Conservation (phyloP, 1,140 invertebrate species). For the Penaeus indicus region DNA sequence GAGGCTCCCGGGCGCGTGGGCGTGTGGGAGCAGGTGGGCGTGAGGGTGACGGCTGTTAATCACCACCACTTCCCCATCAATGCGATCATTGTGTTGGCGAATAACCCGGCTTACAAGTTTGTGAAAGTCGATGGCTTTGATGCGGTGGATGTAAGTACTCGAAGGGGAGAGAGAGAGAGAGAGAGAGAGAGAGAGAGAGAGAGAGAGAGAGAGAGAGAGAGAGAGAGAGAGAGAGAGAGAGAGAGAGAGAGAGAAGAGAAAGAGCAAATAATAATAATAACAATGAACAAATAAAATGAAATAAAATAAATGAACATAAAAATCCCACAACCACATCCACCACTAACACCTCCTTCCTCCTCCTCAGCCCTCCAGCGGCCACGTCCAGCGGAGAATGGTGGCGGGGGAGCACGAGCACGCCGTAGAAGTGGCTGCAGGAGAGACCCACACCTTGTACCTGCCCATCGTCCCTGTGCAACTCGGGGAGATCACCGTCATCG, state of each 20-base stretch:
- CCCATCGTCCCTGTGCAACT: constrained; percentile 88
- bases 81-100: constrained; percentile 87
- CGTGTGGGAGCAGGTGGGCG: constrained; percentile 90
- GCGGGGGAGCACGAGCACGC: constrained; percentile 66
- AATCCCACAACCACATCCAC: too few species aligned
- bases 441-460: constrained; percentile 79
- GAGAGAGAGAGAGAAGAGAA: too few species aligned
- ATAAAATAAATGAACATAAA: too few species aligned
- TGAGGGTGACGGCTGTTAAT: constrained; percentile 94
- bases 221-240: too few species aligned
- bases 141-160: constrained; percentile 75
- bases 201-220: too few species aligned
- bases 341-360: background rate
- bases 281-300: too few species aligned
- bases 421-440: constrained; percentile 59
- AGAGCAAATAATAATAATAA: too few species aligned
- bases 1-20: constrained; percentile 83
- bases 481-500: constrained; percentile 83
- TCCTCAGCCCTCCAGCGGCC: constrained; percentile 35
- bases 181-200: too few species aligned
- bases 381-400: constrained; percentile 63
- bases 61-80: constrained; percentile 87
- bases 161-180: too few species aligned
- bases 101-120: constrained; percentile 92
- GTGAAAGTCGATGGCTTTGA: constrained; percentile 94